These are phyloP conservation scores for Ptiloglossa arizonensis DNA, from an alignment of 1,140 invertebrate species.

Conservation along the genomic window DNA sequence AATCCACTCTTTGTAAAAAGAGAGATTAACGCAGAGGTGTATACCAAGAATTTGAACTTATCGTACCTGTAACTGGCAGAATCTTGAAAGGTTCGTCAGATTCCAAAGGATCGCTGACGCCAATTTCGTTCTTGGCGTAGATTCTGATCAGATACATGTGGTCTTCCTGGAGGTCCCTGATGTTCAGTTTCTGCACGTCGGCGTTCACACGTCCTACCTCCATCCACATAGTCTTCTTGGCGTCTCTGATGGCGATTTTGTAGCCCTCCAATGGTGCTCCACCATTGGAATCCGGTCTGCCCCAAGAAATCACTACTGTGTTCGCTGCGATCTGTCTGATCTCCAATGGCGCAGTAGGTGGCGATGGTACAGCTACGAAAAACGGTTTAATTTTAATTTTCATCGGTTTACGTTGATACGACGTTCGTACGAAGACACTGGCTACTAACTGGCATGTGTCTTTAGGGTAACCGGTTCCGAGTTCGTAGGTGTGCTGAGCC, in stretches of 20 bases:
- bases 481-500: conserved; percentile 89
- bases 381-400: conserved; percentile 15
- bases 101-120: conserved; percentile 95
- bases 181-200: conserved; percentile 91
- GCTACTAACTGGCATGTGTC: conserved; percentile 95
- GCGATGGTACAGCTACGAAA: conserved; percentile 90
- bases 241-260: conserved; percentile 95
- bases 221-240: conserved; percentile 97
- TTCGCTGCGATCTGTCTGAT: conserved; percentile 91
- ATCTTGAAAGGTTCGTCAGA: conserved; percentile 96
- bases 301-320: conserved; percentile 95
- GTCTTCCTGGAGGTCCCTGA: conserved; percentile 93
- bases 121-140: conserved; percentile 97
- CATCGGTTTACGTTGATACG: no score
- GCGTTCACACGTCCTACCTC: conserved; percentile 94
- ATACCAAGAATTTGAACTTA: no score
- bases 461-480: conserved; percentile 92
- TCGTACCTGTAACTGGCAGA: conserved; percentile 89
- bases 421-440: background rate
- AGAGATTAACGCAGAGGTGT: background rate
- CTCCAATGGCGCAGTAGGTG: conserved; percentile 94
- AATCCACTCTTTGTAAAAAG: no score
- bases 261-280: conserved; percentile 95
- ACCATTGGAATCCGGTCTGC: conserved; percentile 95
- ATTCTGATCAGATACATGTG: conserved; percentile 95